Evolutionary conservation across 1,140 invertebrate species (phyloP), one percentile per base, ranked within the genome.

Genomic region (Caerostris darwini): DNA sequence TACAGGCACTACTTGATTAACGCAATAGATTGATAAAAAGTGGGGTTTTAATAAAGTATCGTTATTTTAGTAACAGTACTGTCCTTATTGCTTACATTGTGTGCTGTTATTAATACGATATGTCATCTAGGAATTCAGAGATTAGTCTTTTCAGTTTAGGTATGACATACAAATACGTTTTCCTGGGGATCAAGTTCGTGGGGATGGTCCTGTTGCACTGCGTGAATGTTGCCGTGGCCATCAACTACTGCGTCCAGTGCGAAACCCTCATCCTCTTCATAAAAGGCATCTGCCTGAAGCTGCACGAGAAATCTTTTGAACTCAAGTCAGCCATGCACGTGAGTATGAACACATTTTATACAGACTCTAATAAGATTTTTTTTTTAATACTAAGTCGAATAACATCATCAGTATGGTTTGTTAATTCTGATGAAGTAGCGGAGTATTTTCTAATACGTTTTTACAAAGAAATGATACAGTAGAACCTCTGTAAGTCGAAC

Each of bases 171-270:
- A 87, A 91, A 54, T 87, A 92, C n/a, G 89, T 86, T 8, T 92
- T 94, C 14, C 17, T 94, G 50, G 89, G 19, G 8, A 57, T 91
- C 8, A 94, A 92, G 34, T 91, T 94, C 53, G 34, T 53, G 5
- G 94, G 61, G 6, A 77, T 77, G 64, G 19, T 90, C 50, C 19
- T 94, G 3, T 58, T 90, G 34, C 90, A 94, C 53, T 56, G 86
- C 2, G 92, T 94, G 5, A 94, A 94, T 50, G 89, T 96, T 56
- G 96, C 96, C 2, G 96, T 96, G 7, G 95, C 96, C 17, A 95
- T 96, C 8, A 96, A 96, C 95, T 96, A 96, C 94, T 95, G 95
- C 10, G 96, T 96, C 10, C 96, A 96, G 94, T 96, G 96, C 95
- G 96, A 96, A 94, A 96, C 96, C 95, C 95, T 96, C 14, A 95